Evolutionary conservation across 2,888 invertebrate genomes (phyloP).

Genomic region (Blastobasis adustella): DNA sequence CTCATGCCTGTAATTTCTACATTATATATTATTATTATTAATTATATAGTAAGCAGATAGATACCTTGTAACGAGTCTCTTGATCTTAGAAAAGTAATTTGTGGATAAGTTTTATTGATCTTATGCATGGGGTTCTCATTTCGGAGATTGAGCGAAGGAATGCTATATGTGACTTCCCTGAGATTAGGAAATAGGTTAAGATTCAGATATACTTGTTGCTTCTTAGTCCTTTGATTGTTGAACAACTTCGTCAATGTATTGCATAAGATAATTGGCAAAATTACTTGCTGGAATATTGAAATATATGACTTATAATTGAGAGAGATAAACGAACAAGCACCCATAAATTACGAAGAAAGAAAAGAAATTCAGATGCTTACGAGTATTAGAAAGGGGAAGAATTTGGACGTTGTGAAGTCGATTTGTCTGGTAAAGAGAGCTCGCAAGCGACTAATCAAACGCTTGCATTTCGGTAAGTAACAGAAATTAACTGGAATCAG

Average conservation of each 20-base stretch:
- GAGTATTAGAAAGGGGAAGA: neutral
- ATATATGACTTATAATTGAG: neutral
- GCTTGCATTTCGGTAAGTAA: too few species aligned
- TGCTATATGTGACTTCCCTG: too few species aligned
- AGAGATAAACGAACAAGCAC: neutral
- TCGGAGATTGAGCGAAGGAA: too few species aligned
- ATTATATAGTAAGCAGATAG: too few species aligned
- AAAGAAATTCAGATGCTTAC: neutral
- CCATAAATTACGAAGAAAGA: neutral
- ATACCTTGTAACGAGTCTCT: too few species aligned
- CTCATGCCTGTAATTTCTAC: too few species aligned
- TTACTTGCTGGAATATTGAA: conserved; percentile 33
- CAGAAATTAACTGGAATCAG: too few species aligned
- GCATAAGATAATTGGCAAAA: conserved; percentile 29
- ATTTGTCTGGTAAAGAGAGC: neutral
- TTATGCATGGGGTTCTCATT: too few species aligned
- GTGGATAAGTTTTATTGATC: too few species aligned
- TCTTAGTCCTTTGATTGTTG: conserved; percentile 4
- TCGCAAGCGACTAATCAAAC: too few species aligned
- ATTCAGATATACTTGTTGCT: conserved; percentile 15
- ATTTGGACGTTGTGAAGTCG: neutral
- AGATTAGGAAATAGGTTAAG: conserved; percentile 22
- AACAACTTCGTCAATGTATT: conserved; percentile 11
- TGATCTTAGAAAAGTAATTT: too few species aligned
- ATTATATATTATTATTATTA: too few species aligned